These are phyloP conservation scores for Thamnophis elegans DNA, from an alignment of 2,797 vertebrate species.

Conservation along the genomic window DNA sequence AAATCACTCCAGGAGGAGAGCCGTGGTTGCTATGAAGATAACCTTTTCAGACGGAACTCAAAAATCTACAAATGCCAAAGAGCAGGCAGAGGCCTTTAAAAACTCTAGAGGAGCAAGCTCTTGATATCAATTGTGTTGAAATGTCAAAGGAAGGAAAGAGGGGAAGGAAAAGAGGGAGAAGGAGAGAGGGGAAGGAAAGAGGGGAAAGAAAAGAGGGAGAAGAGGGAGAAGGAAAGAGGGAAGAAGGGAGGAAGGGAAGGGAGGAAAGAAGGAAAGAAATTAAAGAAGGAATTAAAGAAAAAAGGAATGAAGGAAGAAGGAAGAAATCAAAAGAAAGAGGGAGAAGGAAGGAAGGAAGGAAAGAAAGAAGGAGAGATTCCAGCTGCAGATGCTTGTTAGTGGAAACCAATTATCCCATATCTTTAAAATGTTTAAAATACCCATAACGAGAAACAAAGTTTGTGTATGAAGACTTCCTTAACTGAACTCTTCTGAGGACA, in stretches of 20 bases:
- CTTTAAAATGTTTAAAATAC: background rate
- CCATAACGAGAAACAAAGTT: background rate
- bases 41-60: background rate
- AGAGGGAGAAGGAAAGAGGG: too few relatives aligned
- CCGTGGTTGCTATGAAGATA: background rate
- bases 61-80: constrained; percentile 10
- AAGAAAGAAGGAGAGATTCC: background rate
- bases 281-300: too few relatives aligned
- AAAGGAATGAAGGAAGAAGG: too few relatives aligned
- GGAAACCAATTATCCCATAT: background rate
- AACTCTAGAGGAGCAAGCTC: background rate
- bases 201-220: too few relatives aligned
- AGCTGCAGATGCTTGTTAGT: background rate
- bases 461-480: background rate
- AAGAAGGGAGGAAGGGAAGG: too few relatives aligned
- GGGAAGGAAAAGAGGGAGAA: too few relatives aligned
- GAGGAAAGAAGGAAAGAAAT: too few relatives aligned
- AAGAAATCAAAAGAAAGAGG: too few relatives aligned
- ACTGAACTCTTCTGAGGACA: background rate
- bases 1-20: background rate
- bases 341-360: too few relatives aligned
- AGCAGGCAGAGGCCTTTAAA: background rate
- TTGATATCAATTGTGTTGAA: background rate
- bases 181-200: fast-evolving
- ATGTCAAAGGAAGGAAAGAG: background rate